Evolutionary conservation across 2,797 vertebrate genomes (phyloP), one percentile per base, ranked within the genome.

Genomic region (Margarornis squamiger): DNA sequence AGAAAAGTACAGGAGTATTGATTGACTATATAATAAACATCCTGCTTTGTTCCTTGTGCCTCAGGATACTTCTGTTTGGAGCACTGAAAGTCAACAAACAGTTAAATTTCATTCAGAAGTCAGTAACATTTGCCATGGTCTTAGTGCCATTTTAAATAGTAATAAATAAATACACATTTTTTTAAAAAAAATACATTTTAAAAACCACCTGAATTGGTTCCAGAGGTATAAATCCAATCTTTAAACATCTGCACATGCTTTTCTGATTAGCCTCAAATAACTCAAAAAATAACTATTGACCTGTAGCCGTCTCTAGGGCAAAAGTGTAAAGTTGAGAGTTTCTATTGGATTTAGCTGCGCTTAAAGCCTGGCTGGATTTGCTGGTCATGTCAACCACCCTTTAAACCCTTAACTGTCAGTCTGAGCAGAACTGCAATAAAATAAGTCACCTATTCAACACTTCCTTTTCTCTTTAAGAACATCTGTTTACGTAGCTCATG

Each of bases 291-390:
- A 97, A 90, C 95, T 96, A 52, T 96, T 88, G 76, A 96, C 97
- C 96, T 96, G 72, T 74, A 94, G 75, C 68, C 0, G 0, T 98
- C 97, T 97, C 95, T 58, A 94, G 96, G 94, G 97, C 94, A 95
- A 96, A 97, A 94, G 86, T 73, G 78, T 95, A 93, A 97, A 98
- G 90, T 85, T 96, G 91, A 97, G 96, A 96, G 87, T 98, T 98
- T 97, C 96, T 96, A 14, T 77, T 96, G 94, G 95, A 97, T 97
- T 97, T 97, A 96, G 93, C 41, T 76, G 75, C 93, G 87, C 80
- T 96, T 96, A 88, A 93, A 96, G 74, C 93, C 83, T 52, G 20
- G 46, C 88, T 96, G 92, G 84, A 94, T 97, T 97, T 98, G 77
- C 91, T 97, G 96, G 92, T 90, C 79, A 87, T 88, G 87, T 93